Evolutionary conservation across 2,888 invertebrate species (phyloP), one percentile per base, ranked within the genome.

Genomic region (Cheilosia scutellata): DNA sequence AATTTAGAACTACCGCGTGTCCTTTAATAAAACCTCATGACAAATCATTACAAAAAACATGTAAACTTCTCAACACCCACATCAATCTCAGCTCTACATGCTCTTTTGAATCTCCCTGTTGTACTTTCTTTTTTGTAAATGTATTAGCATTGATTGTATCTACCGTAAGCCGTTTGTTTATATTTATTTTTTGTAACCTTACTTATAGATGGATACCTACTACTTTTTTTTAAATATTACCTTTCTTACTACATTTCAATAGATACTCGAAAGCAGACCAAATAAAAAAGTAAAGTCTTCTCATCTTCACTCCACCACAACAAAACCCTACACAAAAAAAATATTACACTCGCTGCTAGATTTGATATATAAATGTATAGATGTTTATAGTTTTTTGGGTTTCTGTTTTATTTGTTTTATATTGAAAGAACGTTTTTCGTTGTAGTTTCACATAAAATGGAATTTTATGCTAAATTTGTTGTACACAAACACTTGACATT

Each of bases 401-500:
- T 37, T 37, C n/a, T 58, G 16, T 58, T n/a, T 42, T 62, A 7
- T 53, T 29, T 76, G 7, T 44, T 37, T 31, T 58, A 65, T 16
- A 44, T 47, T 55, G 57, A 33, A 76, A 70, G 40, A 55, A 33
- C 33, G 33, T 84, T 79, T 84, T 84, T 70, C 16, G 75, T 84
- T 79, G 80, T 84, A 84, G 83, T 75, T 27, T 83, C 78, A 78
- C 83, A 80, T 27, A 63, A 74, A 57, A 53, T 79, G 27, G n/a
- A 40, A 62, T 71, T 70, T 71, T 57, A 57, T 72, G 77, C 77
- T 65, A 82, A 77, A 44, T 60, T 63, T 71, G 62, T 33, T 70
- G 79, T 60, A 83, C 84, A 84, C 79, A 78, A 80, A 84, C 74
- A 84, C 84, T 75, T 40, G 27, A 84, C 84, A 84, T 71, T 55